These are phyloP conservation scores for Agrochola lychnidis DNA, from an alignment of 2,888 invertebrate genomes.

Conservation along the genomic window DNA sequence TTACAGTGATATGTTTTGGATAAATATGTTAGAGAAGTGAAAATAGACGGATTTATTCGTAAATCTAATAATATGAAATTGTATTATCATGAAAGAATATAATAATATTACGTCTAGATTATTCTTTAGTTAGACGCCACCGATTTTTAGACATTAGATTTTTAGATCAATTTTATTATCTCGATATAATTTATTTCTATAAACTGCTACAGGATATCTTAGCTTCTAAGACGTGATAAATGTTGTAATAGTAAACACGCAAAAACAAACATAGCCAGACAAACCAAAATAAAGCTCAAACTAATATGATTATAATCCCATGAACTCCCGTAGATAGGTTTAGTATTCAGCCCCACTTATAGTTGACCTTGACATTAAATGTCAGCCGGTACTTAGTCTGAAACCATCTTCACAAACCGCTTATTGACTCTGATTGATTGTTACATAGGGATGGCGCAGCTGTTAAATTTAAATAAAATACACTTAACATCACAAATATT, in stretches of 20 bases:
- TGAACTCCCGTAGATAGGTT: not conserved
- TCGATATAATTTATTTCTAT: not conserved
- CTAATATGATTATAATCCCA: slow-evolving; percentile 3
- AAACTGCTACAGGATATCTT: not conserved
- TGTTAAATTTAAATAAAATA: not conserved
- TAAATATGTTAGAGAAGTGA: not conserved
- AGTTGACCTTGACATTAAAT: slow-evolving; percentile 36
- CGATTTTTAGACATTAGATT: not conserved
- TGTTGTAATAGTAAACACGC: not conserved
- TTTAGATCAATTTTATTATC: too few species aligned
- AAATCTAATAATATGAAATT: not conserved
- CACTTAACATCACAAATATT: not conserved
- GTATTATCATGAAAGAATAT: not conserved
- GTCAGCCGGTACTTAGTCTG: slow-evolving; percentile 29
- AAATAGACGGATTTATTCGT: slow-evolving; percentile 7
- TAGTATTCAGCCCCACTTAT: slow-evolving; percentile 11
- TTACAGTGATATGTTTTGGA: slow-evolving; percentile 28
- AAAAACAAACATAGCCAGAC: not conserved
- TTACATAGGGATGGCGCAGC: slow-evolving; percentile 31
- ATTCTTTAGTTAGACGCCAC: not conserved
- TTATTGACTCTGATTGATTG: slow-evolving; percentile 46
- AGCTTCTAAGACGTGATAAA: not conserved
- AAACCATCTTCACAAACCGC: slow-evolving; percentile 40
- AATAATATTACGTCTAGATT: not conserved
- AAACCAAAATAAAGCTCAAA: too few species aligned